These are phyloP conservation scores for Pagetopsis macropterus DNA, from an alignment of 2,797 vertebrate genomes.

Conservation along the genomic window DNA sequence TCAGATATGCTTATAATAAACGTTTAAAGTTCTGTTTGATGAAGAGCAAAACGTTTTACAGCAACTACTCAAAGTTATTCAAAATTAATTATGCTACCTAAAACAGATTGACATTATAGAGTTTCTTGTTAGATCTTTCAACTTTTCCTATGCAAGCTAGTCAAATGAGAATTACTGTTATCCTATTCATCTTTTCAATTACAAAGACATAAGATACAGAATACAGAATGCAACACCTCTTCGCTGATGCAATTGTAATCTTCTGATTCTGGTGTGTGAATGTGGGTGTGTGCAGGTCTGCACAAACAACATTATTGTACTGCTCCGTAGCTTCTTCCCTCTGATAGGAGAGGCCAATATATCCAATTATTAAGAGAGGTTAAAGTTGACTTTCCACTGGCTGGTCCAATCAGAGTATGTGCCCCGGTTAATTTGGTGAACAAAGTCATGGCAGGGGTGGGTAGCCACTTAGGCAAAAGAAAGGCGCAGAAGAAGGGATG, in stretches of 20 bases:
- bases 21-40: conserved; percentile 31
- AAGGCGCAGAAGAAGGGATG: conserved; percentile 42
- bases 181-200: conserved; percentile 42
- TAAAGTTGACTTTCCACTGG: conserved; percentile 61
- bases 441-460: conserved; percentile 63
- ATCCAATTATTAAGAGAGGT: conserved; percentile 72
- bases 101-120: conserved; percentile 19
- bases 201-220: conserved; percentile 39
- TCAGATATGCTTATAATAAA: conserved; percentile 12
- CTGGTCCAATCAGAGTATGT: conserved; percentile 68
- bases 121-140: conserved; percentile 34
- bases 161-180: conserved; percentile 35
- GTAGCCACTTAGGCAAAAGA: conserved; percentile 56
- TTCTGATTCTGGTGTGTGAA: conserved; percentile 26
- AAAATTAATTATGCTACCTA: conserved; percentile 36
- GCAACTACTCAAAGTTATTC: conserved; percentile 18
- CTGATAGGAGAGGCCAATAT: conserved; percentile 57
- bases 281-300: background rate
- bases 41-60: conserved; percentile 36
- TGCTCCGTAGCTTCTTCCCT: conserved; percentile 30
- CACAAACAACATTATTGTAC: conserved; percentile 44
- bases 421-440: conserved; percentile 70
- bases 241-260: conserved; percentile 34
- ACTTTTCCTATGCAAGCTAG: conserved; percentile 34
- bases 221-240: conserved; percentile 33